Percentiles rank a stretch among this genome's conserved stretches.
phyloP scores from a whole-genome alignment of 1,140 invertebrate species.

The Charaxes varanes region DNA sequence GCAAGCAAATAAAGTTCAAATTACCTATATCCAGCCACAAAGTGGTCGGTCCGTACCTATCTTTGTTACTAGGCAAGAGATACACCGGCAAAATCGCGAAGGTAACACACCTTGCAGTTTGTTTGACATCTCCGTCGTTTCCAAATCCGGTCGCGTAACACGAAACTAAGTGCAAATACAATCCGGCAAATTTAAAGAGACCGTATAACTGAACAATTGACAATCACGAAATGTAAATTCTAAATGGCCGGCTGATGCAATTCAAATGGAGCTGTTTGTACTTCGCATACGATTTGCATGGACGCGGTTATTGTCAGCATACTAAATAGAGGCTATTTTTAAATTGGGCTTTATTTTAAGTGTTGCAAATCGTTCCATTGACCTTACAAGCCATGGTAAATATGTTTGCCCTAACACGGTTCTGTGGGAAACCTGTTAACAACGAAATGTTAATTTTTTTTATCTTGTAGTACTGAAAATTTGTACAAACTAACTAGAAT shows the following conservation, averaged over 20 bases:
- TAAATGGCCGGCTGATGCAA: conserved; percentile 28
- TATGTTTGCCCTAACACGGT: too few relatives aligned
- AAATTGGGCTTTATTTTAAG: conserved; percentile 32
- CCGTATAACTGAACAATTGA: conserved; percentile 15
- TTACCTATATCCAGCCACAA: conserved; percentile 2
- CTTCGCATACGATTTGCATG: conserved; percentile 43
- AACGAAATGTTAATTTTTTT: not conserved
- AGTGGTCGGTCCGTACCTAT: conserved; percentile 9
- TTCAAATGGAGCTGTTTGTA: conserved; percentile 30
- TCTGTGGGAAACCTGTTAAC: too few relatives aligned
- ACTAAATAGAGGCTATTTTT: conserved; percentile 48
- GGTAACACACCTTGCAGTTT: conserved; percentile 7
- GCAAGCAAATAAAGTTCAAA: conserved; percentile 6
- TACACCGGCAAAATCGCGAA: conserved; percentile 18
- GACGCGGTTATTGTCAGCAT: conserved; percentile 37
- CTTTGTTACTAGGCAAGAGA: conserved; percentile 23
- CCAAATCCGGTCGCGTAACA: conserved; percentile 5
- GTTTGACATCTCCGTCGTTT: not conserved
- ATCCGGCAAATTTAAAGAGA: conserved; percentile 29
- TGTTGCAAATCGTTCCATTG: conserved; percentile 14
- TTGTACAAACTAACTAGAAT: too few relatives aligned
- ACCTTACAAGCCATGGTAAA: conserved; percentile 9
- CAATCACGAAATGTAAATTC: conserved; percentile 29
- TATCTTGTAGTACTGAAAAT: too few relatives aligned
- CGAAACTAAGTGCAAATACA: conserved; percentile 13